Conservation (phyloP, 2,797 vertebrate genomes). For the Pachyuromys duprasi region DNA sequence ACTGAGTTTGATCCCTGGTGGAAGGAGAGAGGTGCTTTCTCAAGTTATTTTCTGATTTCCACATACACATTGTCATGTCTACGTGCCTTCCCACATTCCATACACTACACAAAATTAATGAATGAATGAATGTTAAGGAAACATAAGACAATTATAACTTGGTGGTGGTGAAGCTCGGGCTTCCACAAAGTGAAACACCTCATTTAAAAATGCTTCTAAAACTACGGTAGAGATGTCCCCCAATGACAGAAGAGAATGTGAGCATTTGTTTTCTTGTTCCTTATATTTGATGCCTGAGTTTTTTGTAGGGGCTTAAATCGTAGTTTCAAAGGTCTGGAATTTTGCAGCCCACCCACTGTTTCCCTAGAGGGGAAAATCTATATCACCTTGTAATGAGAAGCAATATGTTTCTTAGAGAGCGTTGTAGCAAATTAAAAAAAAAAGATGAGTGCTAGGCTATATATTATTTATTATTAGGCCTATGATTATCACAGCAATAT, state of each 20-base stretch:
- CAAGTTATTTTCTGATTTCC: neutral
- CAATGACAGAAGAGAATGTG: neutral
- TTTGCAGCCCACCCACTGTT: neutral
- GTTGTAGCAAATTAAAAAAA: no score
- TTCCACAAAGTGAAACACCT: constrained; percentile 40
- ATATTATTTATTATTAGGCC: no score
- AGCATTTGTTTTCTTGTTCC: neutral
- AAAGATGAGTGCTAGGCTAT: no score
- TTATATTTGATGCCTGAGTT: neutral
- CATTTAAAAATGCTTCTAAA: neutral
- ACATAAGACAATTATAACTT: neutral
- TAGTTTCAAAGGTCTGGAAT: neutral
- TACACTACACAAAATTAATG: neutral
- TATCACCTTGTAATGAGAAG: neutral
- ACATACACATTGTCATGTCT: rapidly evolving
- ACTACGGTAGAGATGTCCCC: neutral
- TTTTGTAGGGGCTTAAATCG: neutral
- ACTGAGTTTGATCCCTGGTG: neutral
- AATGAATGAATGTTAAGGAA: neutral
- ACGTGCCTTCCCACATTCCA: neutral
- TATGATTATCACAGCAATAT: no score
- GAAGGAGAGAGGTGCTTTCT: neutral
- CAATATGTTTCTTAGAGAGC: neutral
- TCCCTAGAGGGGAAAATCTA: neutral
- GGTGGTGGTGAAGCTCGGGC: neutral